phyloP scores from a whole-genome alignment of 2,797 vertebrate genomes.

The Coilia nasus region DNA sequence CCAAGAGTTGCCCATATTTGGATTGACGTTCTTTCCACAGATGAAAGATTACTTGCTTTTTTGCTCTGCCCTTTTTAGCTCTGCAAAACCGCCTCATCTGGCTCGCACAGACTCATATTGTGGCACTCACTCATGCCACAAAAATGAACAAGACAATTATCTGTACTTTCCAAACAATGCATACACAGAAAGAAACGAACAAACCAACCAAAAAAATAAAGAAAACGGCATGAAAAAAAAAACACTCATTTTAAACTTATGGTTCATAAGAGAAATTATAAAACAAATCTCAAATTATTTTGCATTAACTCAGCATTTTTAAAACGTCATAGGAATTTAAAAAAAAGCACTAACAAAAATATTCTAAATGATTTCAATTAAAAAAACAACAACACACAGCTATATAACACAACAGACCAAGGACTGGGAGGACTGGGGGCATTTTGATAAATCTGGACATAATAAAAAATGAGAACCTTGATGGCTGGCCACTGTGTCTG shows the following conservation, averaged over 20 bases:
- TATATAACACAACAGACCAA: neutral
- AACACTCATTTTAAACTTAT: constrained; percentile 1
- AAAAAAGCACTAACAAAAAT: neutral
- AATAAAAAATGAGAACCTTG: neutral
- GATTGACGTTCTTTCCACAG: neutral
- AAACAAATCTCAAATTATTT: constrained; percentile 1
- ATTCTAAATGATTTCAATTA: neutral
- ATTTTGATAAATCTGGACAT: constrained; percentile 12
- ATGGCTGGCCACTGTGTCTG: neutral
- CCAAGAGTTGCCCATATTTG: neutral
- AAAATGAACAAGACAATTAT: neutral
- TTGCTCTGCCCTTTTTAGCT: neutral
- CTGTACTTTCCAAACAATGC: constrained; percentile 1
- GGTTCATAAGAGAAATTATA: neutral
- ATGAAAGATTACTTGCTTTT: neutral
- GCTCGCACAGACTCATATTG: neutral
- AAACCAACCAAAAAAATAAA: neutral
- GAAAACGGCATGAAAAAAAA: neutral
- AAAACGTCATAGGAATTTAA: neutral
- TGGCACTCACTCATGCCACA: neutral
- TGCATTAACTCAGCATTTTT: neutral
- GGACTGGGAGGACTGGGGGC: neutral
- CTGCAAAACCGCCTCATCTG: neutral
- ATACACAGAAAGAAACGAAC: neutral
- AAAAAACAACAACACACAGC: neutral